Evolutionary conservation across 2,888 invertebrate genomes (phyloP), one percentile per base, ranked within the genome.

Genomic region (Arrhopalites spinosus): DNA sequence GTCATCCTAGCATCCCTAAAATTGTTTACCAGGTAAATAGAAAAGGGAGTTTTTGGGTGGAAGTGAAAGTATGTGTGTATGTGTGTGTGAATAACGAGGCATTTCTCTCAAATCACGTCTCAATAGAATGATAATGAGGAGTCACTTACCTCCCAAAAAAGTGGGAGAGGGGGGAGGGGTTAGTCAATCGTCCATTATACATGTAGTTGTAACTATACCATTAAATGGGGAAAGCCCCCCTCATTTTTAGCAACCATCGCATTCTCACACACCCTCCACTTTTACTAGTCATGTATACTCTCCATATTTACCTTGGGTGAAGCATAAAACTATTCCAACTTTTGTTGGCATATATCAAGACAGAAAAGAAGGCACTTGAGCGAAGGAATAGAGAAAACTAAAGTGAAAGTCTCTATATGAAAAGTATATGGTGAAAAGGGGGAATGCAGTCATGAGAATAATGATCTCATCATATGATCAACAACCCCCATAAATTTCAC

Each of bases 101-200:
- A 29, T 63, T 63, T 29, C 29, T 63, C 30, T 63, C 29, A 63
- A 27, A 63, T 63, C 27, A 29, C 30, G 63, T 63, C 25, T 29
- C 29, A 29, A 63, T 29, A 63, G 63, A 63, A 63, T 63, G 8
- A 63, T 63, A 63, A 63, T 63, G 63, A 63, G 63, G 30, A 63
- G 63, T 63, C 63, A 63, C 29, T 63, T 63, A 63, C 25, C 25
- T 29, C 50, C 3, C 36, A 36, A 11, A n/a, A 50, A 3, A 50
- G 50, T 11, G 50, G 17, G 15, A 50, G 15, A 50, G 50, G 15
- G n/a, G 50, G 15, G 17, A 50, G 50, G 15, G 50, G 50, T 50
- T 5, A 15, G 50, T 15, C n/a, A n/a, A 50, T 50, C n/a, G 17
- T 50, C 50, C 36, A 36, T 50, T n/a, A 50, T 50, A n/a, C n/a